A percentile compares a stretch with the other conserved stretches of the same genome.
phyloP scores from a whole-genome alignment of 2,797 vertebrate species.

The Sphenopsis melanotis region DNA sequence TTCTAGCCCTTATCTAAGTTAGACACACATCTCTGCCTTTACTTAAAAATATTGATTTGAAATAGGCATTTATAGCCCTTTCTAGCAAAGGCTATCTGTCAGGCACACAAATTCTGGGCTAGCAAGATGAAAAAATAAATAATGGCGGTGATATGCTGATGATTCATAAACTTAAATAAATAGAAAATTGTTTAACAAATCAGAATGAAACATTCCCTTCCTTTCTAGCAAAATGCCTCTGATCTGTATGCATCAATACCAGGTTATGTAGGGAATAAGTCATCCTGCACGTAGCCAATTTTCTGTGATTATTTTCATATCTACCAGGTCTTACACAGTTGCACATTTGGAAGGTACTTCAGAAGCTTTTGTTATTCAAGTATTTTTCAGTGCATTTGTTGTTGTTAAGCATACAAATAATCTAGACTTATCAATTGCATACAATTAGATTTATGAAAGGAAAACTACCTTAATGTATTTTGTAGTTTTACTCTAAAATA shows the following conservation, averaged over 20 bases:
- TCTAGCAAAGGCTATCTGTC: background rate
- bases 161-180: background rate
- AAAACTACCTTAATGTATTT: background rate
- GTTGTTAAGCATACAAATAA: background rate
- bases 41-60: background rate
- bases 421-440: background rate
- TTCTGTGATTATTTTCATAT: background rate
- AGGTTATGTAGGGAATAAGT: background rate
- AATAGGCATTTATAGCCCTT: background rate
- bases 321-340: background rate
- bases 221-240: background rate
- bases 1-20: conserved; percentile 13
- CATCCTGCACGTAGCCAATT: background rate
- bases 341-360: background rate
- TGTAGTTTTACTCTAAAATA: background rate
- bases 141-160: background rate
- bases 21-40: background rate
- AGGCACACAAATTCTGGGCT: background rate
- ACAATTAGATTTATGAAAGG: background rate
- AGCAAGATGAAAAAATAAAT: background rate
- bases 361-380: background rate
- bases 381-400: background rate
- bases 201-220: background rate
- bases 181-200: background rate
- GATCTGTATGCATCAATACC: background rate